A percentile compares a stretch with the other conserved stretches of the same genome.
These are phyloP conservation scores for Heliconius aoede DNA, from an alignment of 2,888 invertebrate species.

Conservation along the genomic window DNA sequence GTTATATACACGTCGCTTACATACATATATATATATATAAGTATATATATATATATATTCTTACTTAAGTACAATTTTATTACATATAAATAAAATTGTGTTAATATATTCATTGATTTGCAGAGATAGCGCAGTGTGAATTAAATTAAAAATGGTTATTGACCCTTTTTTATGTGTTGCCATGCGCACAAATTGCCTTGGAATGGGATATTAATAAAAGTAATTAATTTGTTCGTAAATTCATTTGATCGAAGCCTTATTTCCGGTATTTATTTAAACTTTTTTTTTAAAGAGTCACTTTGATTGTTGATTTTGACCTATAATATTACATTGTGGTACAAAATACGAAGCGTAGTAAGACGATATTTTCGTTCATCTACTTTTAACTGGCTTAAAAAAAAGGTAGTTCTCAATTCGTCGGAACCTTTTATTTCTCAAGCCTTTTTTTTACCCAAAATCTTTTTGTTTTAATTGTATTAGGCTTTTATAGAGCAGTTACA, in stretches of 20 bases:
- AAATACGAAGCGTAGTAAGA: not conserved
- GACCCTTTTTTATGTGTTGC: conserved; percentile 7
- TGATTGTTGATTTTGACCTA: too few relatives aligned
- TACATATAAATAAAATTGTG: not conserved
- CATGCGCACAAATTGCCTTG: conserved; percentile 1
- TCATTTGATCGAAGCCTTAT: not conserved
- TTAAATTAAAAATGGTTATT: conserved; percentile 20
- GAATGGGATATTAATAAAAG: conserved; percentile 18
- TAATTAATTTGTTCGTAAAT: conserved; percentile 5
- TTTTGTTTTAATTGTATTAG: too few relatives aligned
- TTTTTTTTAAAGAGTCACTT: not conserved
- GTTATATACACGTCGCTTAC: conserved; percentile 25
- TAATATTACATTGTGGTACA: too few relatives aligned
- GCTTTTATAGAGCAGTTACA: too few relatives aligned
- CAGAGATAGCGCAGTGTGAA: not conserved
- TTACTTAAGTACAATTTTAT: not conserved
- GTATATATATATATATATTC: too few relatives aligned
- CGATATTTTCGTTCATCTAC: too few relatives aligned
- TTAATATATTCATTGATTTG: conserved; percentile 18
- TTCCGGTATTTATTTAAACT: not conserved
- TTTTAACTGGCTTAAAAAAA: too few relatives aligned
- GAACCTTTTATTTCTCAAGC: too few relatives aligned
- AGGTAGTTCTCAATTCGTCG: too few relatives aligned
- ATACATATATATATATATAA: not conserved
- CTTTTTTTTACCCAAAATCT: too few relatives aligned